These are phyloP conservation scores for Formica exsecta DNA, from an alignment of 1,140 invertebrate genomes.

Conservation along the genomic window DNA sequence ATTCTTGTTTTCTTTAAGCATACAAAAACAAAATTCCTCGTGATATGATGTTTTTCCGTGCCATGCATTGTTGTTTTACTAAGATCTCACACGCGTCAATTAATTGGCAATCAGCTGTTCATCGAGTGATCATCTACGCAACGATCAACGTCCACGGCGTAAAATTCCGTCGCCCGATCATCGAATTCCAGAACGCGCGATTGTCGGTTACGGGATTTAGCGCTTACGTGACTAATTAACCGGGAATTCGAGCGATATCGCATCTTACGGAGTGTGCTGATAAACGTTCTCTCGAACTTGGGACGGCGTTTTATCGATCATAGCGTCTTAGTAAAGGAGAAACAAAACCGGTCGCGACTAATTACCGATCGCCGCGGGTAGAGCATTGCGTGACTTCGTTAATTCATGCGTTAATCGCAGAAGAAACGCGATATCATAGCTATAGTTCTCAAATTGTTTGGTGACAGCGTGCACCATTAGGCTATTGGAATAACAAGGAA, in stretches of 20 bases:
- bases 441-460: neutral
- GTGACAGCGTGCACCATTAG: neutral
- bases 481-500: neutral
- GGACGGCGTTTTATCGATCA: conserved; percentile 66
- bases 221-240: conserved; percentile 74
- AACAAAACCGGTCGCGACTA: conserved; percentile 38
- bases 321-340: conserved; percentile 18
- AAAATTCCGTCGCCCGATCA: conserved; percentile 64
- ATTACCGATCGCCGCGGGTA: conserved; percentile 23
- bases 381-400: conserved; percentile 17
- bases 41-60: too few relatives aligned
- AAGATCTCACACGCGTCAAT: neutral
- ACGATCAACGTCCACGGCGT: conserved; percentile 57
- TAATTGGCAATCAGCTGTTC: conserved; percentile 9
- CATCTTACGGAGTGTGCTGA: conserved; percentile 49
- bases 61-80: neutral
- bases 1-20: neutral
- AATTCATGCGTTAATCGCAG: conserved; percentile 38
- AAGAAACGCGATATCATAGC: neutral
- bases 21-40: too few relatives aligned
- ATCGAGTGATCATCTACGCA: conserved; percentile 29
- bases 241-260: conserved; percentile 73
- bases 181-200: conserved; percentile 66
- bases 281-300: conserved; percentile 53
- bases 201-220: conserved; percentile 66